Evolutionary conservation across 1,140 invertebrate species (phyloP).

Genomic region (Psix sp.): DNA sequence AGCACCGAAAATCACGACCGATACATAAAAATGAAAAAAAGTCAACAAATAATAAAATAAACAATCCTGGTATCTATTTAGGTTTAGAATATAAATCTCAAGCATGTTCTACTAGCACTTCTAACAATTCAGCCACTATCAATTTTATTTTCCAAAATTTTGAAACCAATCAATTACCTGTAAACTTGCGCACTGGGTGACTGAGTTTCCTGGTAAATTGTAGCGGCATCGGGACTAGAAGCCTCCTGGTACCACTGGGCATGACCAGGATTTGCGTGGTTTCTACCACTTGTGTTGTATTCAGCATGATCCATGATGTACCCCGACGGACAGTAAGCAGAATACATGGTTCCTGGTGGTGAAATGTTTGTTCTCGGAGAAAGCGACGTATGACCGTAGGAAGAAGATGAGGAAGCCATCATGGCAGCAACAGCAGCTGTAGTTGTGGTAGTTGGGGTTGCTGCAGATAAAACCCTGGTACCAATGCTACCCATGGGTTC

Average conservation of each 20-base stretch:
- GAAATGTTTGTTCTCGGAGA: constrained; percentile 76
- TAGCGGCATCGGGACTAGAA: constrained; percentile 70
- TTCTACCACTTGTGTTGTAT: constrained; percentile 69
- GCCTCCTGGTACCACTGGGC: constrained; percentile 74
- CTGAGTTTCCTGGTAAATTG: constrained; percentile 75
- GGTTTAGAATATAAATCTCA: no score
- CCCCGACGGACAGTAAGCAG: constrained; percentile 76
- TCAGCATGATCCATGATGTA: constrained; percentile 76
- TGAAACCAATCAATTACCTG: constrained; percentile 69
- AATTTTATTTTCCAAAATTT: no score
- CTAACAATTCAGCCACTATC: no score
- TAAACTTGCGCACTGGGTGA: constrained; percentile 74
- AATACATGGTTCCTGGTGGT: constrained; percentile 76
- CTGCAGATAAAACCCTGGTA: constrained; percentile 69
- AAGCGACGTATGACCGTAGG: constrained; percentile 73
- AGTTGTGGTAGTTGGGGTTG: constrained; percentile 67
- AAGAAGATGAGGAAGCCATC: constrained; percentile 80
- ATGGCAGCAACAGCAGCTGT: constrained; percentile 70
- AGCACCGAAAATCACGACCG: no score
- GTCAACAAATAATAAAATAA: no score
- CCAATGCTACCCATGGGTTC: constrained; percentile 73
- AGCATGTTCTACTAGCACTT: no score
- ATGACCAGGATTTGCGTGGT: constrained; percentile 65
- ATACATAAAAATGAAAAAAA: no score
- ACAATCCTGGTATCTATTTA: no score